Evolutionary conservation across 1,140 invertebrate genomes (phyloP), one percentile per base, ranked within the genome.

Genomic region (Eriosoma lanigerum): DNA sequence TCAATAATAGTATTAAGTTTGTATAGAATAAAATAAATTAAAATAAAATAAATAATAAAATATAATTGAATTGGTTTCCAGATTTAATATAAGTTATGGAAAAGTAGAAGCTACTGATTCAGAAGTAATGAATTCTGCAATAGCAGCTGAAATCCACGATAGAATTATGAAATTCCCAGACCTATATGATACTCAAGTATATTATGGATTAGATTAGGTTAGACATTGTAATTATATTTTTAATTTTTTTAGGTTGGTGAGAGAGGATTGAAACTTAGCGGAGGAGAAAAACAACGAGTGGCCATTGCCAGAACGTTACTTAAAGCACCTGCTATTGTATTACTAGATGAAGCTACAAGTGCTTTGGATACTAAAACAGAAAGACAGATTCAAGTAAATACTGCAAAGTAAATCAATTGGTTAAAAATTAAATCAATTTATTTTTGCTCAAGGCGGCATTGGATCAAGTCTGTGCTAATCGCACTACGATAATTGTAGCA

Each of bases 41-140:
- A 50, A 72, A 6, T 19, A 12, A 19, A 19, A 50, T 5, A 4
- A 29, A 12, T 72, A 72, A 52, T 5, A n/a, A 24, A 81, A 68
- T 24, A 73, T 76, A 38, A n/a, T n/a, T 46, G 81, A 38, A 38
- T 38, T 4, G 8, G 8, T 38, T 85, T 86, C 66, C 83, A 93
- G 92, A 82, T 98, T 96, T 85, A 99, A 99, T 85, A 98, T 99
- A 82, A 91, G 93, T 75, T 99, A 99, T 87, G 97, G 96, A 17
- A 89, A 91, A 83, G 88, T 94, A 24, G 89, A 88, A 46, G 93
- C 96, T 8, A 86, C 89, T 1, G 92, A 95, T 80, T 90, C 91
- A 21, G 96, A 98, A 83, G 89, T 99, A 0, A 92, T 95, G 82
- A 89, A 93, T 50, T 96, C 97, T 68, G 95, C 97, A 0, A 92